Conservation (phyloP, 2,888 invertebrate species). For the Zonitis immaculata region DNA sequence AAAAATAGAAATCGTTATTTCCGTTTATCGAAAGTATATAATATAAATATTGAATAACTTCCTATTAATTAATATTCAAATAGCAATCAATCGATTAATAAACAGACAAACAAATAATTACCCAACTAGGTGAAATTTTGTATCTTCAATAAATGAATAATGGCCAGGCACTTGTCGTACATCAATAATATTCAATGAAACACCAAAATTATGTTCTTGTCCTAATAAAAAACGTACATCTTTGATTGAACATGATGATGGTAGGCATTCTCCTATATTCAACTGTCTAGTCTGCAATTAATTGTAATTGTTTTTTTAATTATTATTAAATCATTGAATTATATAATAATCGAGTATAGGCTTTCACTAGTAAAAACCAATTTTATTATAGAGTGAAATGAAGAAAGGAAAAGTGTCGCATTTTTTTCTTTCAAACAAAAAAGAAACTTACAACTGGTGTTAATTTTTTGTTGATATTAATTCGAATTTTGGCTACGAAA, state of each 20-base stretch:
- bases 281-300: constrained; percentile 62
- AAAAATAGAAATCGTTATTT: too few species aligned
- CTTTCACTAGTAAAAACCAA: constrained; percentile 11
- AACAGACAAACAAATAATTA: too few species aligned
- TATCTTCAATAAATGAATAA: constrained; percentile 60
- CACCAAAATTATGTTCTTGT: constrained; percentile 39
- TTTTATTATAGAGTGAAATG: too few species aligned
- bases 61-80: neutral
- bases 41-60: too few species aligned
- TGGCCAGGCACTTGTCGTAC: constrained; percentile 67
- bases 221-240: constrained; percentile 51
- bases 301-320: too few species aligned
- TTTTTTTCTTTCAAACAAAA: too few species aligned
- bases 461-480: constrained; percentile 41
- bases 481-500: constrained; percentile 53
- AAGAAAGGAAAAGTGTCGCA: too few species aligned
- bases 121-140: constrained; percentile 64
- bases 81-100: constrained; percentile 8
- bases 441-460: constrained; percentile 47
- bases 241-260: constrained; percentile 58
- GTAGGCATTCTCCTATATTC: constrained; percentile 71
- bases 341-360: constrained; percentile 3
- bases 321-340: too few species aligned
- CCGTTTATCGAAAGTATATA: too few species aligned
- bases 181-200: constrained; percentile 53